Evolutionary conservation across 2,888 invertebrate species (phyloP).

Genomic region (Ophioninae sp.): DNA sequence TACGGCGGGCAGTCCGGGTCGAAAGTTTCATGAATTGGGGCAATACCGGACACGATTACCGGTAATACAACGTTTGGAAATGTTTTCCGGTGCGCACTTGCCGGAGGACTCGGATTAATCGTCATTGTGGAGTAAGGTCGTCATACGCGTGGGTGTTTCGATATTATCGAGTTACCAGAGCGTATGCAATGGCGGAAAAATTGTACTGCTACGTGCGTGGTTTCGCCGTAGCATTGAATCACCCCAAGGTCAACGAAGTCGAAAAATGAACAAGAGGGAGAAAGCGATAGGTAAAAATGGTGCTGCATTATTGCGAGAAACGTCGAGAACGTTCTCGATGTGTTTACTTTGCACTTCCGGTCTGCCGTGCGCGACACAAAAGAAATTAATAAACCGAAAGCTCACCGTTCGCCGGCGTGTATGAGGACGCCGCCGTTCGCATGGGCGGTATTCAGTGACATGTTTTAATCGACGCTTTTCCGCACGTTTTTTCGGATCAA

Average conservation of each 20-base stretch:
- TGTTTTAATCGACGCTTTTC: constrained; percentile 76
- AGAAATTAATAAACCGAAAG: constrained; percentile 67
- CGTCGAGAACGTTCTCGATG: neutral
- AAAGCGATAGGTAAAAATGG: neutral
- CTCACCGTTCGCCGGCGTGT: constrained; percentile 97
- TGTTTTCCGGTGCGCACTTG: neutral
- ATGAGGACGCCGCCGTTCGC: constrained; percentile 97
- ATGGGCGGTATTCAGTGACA: constrained; percentile 98
- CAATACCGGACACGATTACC: neutral
- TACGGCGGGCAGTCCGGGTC: neutral
- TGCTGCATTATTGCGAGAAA: neutral
- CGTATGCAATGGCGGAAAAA: neutral
- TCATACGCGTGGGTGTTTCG: neutral
- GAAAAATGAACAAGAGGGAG: neutral
- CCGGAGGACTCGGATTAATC: neutral
- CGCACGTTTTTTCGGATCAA: neutral
- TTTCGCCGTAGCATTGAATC: neutral
- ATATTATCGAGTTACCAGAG: neutral
- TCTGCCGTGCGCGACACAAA: neutral
- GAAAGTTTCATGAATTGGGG: neutral
- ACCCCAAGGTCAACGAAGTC: neutral
- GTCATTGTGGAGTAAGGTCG: neutral
- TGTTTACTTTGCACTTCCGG: constrained; percentile 27
- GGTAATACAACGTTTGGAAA: neutral
- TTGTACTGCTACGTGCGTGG: neutral